Conservation (phyloP, 2,797 vertebrate genomes). For the Thunnus albacares region DNA sequence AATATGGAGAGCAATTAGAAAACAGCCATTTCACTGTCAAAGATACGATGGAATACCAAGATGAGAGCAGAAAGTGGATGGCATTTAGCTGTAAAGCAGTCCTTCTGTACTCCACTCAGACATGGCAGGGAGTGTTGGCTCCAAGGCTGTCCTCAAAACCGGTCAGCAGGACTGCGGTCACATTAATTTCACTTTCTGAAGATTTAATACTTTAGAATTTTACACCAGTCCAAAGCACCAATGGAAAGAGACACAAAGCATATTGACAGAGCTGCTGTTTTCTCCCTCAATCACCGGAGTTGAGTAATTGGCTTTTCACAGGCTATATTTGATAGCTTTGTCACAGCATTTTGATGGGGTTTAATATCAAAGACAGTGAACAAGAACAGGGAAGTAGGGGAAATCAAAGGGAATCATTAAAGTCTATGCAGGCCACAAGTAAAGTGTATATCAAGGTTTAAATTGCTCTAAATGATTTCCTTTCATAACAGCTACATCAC, state of each 20-base stretch:
- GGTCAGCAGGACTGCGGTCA: slow-evolving; percentile 45
- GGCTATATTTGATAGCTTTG: slow-evolving; percentile 44
- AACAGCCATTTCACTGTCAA: slow-evolving; percentile 77
- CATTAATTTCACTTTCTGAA: slow-evolving; percentile 44
- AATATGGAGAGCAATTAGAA: slow-evolving; percentile 82
- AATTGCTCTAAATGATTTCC: slow-evolving; percentile 57
- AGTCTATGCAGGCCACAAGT: slow-evolving; percentile 29
- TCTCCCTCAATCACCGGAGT: slow-evolving; percentile 33
- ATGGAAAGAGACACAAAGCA: slow-evolving; percentile 47
- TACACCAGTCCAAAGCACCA: slow-evolving; percentile 13
- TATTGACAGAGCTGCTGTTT: slow-evolving; percentile 46
- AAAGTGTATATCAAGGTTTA: slow-evolving; percentile 40
- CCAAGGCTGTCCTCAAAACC: slow-evolving; percentile 34
- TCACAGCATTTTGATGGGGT: slow-evolving; percentile 53
- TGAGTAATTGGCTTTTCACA: slow-evolving; percentile 40
- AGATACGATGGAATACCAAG: slow-evolving; percentile 57
- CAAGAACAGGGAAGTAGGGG: slow-evolving; percentile 33
- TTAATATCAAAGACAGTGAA: slow-evolving; percentile 53
- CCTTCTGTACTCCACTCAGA: slow-evolving; percentile 34
- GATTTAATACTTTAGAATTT: slow-evolving; percentile 29
- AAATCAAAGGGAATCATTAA: slow-evolving; percentile 57
- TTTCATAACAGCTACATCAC: slow-evolving; percentile 37
- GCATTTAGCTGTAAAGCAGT: slow-evolving; percentile 52
- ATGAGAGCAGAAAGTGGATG: slow-evolving; percentile 57
- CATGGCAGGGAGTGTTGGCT: neutral